Conservation (phyloP, 2,113 vertebrate species). For the Marcusenius ussheri region DNA sequence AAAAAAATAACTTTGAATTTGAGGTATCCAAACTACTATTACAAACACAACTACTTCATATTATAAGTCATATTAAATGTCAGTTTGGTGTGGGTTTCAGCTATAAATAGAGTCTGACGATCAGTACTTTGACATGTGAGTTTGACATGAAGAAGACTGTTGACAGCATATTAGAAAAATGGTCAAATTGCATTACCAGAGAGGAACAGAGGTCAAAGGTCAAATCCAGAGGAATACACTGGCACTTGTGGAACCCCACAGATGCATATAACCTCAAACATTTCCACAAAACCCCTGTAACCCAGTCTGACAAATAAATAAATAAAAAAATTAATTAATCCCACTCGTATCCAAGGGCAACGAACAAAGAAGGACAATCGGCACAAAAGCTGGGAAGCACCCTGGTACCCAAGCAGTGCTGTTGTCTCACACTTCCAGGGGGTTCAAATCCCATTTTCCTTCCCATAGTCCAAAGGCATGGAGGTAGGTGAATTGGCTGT, state of each 20-base stretch:
- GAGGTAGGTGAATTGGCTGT: neutral
- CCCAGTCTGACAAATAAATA: no score
- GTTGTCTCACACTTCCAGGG: no score
- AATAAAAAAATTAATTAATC: no score
- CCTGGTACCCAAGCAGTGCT: no score
- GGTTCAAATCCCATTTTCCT: neutral
- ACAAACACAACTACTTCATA: neutral
- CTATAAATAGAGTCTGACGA: neutral
- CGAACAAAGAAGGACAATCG: no score
- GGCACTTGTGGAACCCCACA: neutral
- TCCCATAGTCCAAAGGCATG: neutral
- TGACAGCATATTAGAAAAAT: neutral
- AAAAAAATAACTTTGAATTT: neutral
- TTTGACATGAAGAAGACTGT: neutral
- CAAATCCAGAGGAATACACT: no score
- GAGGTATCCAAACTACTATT: neutral
- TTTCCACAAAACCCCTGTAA: neutral
- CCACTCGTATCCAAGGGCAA: no score
- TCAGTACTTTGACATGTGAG: neutral
- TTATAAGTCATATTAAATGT: neutral
- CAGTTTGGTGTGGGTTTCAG: neutral
- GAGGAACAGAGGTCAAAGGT: neutral
- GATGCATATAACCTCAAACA: neutral
- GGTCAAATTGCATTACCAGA: neutral
- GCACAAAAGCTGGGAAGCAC: no score